phyloP scores from a whole-genome alignment of 2,888 invertebrate species.

The Onthophagus sagittarius region DNA sequence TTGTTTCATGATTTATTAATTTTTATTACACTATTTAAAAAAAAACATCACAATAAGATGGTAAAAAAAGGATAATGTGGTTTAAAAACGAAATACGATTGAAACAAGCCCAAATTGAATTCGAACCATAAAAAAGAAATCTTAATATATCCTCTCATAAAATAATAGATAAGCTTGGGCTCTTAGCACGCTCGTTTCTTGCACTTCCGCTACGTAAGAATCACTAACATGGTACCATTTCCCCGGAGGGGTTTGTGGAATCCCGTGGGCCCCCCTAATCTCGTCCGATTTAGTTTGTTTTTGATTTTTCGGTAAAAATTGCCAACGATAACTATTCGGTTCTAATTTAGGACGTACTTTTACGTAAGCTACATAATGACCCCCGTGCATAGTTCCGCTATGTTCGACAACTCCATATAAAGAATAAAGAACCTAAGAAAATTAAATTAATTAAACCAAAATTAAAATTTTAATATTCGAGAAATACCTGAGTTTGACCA shows the following conservation, averaged over 20 bases:
- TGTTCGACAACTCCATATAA: slow-evolving; percentile 96
- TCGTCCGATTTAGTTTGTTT: slow-evolving; percentile 44
- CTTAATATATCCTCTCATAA: slow-evolving; percentile 83
- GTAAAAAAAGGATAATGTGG: neutral
- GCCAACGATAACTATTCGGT: slow-evolving; percentile 66
- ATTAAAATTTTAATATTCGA: neutral
- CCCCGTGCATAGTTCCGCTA: slow-evolving; percentile 84
- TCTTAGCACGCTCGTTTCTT: slow-evolving; percentile 73
- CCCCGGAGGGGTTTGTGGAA: slow-evolving; percentile 58
- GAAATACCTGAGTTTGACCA: slow-evolving; percentile 42
- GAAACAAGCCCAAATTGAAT: too few species aligned
- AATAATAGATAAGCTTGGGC: slow-evolving; percentile 94
- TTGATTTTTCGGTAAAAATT: slow-evolving; percentile 60
- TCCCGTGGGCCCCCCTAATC: slow-evolving; percentile 44
- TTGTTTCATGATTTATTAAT: too few species aligned
- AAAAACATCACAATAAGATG: neutral
- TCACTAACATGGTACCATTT: slow-evolving; percentile 96
- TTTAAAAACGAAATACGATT: neutral
- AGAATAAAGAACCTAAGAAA: slow-evolving; percentile 64
- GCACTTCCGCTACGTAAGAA: slow-evolving; percentile 76
- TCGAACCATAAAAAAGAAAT: neutral
- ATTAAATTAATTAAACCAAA: neutral
- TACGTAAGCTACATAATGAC: slow-evolving; percentile 92
- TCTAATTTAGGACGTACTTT: slow-evolving; percentile 70
- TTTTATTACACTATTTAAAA: too few species aligned